Base-by-base conservation (phyloP, 2,113 vertebrate species). In the Edolisoma coerulescens region DNA sequence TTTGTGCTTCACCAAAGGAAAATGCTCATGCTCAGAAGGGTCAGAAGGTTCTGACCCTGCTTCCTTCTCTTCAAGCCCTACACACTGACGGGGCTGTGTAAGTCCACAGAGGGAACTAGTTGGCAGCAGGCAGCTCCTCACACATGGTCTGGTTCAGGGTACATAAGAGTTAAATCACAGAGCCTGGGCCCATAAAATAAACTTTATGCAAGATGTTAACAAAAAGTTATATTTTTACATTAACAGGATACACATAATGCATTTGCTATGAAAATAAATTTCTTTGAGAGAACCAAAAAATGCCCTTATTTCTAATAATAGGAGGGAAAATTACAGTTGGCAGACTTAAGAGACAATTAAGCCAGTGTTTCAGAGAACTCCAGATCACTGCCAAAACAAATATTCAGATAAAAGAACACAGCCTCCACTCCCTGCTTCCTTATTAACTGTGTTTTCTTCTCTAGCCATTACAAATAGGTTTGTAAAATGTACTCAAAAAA, bases 341-440 rank as follows among this genome's bases (percentile, higher is more conserved):
- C 94, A 96, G 90, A 93, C 76, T 54, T 20, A 6, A 64, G 47
- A 96, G 78, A 91, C 92, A 97, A 94, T 95, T 90, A 96, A 96
- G 77, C 87, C 94, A 97, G 87, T 54, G 69, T 95, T 96, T 93
- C 89, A 96, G 81, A 94, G 67, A 91, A 95, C 95, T 93, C 61
- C 60, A 87, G 42, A 88, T 86, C 78, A 76, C 56, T 94, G 96
- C 95, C 96, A 97, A 97, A 97, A 93, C 63, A 97, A 97, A 97
- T 95, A 97, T 78, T 93, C 95, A 79, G 90, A 96, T 95, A 95
- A 95, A 97, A 95, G 92, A 96, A 76, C 21, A 42, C 49, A 95
- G 79, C 90, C 96, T 97, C 92, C 89, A 96, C 94, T 96, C 92
- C 41, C 87, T 87, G 87, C 75, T 96, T 95, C 90, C 79, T 87